phyloP scores from a whole-genome alignment of 2,888 invertebrate genomes.

The Eilema griseolum region DNA sequence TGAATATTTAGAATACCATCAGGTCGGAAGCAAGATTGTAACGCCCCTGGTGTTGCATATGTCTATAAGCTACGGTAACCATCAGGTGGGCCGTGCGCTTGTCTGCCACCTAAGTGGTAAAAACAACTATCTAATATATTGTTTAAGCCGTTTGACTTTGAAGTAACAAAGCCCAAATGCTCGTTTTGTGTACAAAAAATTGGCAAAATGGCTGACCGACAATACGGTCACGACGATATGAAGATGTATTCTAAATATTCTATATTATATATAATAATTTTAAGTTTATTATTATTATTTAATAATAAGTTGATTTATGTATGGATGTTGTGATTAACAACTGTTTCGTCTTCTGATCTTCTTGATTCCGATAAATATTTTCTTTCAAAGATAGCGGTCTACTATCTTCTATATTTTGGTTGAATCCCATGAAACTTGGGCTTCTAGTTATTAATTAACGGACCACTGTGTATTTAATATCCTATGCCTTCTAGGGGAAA shows the following conservation, averaged over 20 bases:
- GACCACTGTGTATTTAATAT: slow-evolving; percentile 78
- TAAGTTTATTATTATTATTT: not conserved
- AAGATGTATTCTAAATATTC: not conserved
- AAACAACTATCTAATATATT: no score
- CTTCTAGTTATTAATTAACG: slow-evolving; percentile 65
- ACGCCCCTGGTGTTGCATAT: no score
- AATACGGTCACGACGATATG: no score
- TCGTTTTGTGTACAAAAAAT: no score
- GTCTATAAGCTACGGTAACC: no score
- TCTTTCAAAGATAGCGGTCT: slow-evolving; percentile 20
- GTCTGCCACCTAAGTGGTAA: no score
- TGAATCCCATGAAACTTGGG: slow-evolving; percentile 55
- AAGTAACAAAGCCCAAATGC: no score
- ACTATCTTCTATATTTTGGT: slow-evolving; percentile 20
- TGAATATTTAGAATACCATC: no score
- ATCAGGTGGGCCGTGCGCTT: no score
- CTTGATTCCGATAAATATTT: not conserved
- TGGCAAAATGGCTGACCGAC: no score
- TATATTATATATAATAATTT: not conserved
- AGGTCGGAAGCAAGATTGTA: no score
- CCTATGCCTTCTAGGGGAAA: slow-evolving; percentile 75
- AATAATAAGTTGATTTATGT: not conserved
- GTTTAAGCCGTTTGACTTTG: no score
- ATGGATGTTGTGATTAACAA: not conserved
- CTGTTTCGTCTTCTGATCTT: not conserved